A percentile compares a stretch with the other conserved stretches of the same genome.
These are phyloP conservation scores for Limosa lapponica DNA, from an alignment of 2,797 vertebrate species.

Conservation along the genomic window DNA sequence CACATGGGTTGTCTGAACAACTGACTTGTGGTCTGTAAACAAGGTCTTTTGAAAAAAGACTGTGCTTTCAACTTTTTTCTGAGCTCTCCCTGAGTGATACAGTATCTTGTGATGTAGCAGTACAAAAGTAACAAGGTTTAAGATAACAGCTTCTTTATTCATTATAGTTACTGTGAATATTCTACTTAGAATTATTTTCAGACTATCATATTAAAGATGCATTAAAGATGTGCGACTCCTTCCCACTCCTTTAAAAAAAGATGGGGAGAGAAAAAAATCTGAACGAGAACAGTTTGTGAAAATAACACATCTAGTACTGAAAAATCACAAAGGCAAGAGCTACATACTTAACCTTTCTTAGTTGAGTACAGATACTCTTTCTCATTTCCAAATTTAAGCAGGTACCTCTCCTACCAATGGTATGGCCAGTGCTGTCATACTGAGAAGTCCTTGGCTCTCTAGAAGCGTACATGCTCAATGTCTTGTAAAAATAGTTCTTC, in stretches of 20 bases:
- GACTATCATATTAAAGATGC: slow-evolving; percentile 10
- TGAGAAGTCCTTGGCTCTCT: background rate
- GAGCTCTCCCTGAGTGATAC: background rate
- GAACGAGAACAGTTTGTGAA: slow-evolving; percentile 10
- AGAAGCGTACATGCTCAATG: background rate
- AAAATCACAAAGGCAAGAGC: slow-evolving; percentile 5
- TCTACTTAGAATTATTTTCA: slow-evolving; percentile 31
- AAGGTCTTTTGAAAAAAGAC: background rate
- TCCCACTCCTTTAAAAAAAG: background rate
- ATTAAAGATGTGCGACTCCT: background rate
- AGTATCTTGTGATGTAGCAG: background rate
- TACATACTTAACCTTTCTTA: background rate
- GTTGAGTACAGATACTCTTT: background rate
- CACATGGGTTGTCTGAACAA: background rate
- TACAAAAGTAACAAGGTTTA: background rate
- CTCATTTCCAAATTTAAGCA: slow-evolving; percentile 18
- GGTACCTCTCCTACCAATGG: background rate
- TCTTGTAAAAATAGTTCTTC: background rate
- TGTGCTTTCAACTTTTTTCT: background rate
- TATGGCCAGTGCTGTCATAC: background rate
- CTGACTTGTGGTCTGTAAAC: background rate
- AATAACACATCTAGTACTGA: background rate
- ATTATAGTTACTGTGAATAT: background rate
- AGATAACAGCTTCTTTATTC: background rate
- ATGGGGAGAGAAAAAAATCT: background rate